phyloP scores from a whole-genome alignment of 2,888 invertebrate genomes.

The Cataglyphis cursor region DNA sequence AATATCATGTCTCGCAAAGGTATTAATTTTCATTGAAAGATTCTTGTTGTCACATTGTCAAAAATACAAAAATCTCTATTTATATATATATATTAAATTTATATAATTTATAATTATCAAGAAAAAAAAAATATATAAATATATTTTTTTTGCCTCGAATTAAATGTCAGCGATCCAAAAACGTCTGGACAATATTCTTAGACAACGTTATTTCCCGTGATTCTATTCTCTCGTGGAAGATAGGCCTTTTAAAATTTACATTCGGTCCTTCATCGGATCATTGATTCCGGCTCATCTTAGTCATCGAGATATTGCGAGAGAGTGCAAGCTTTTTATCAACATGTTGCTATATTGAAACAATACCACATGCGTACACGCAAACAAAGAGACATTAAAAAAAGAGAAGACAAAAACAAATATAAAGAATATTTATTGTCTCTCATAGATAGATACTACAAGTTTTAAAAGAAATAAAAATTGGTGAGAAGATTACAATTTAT shows the following conservation, averaged over 20 bases:
- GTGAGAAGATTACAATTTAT: neutral
- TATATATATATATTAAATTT: constrained; percentile 4
- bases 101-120: neutral
- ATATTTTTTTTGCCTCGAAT: neutral
- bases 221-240: neutral
- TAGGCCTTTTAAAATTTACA: neutral
- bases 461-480: neutral
- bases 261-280: neutral
- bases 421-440: neutral
- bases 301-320: neutral
- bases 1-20: neutral
- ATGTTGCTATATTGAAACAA: neutral
- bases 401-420: neutral
- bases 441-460: neutral
- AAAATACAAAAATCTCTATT: neutral
- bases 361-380: neutral
- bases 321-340: neutral
- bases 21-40: neutral
- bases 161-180: neutral
- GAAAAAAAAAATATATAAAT: neutral
- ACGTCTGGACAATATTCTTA: neutral
- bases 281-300: neutral
- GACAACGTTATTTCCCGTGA: neutral
- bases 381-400: neutral
- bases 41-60: neutral